Percentiles rank a stretch among this genome's conserved stretches.
These are phyloP conservation scores for Drosophila orosa DNA, from an alignment of 1,140 invertebrate species.

Conservation along the genomic window DNA sequence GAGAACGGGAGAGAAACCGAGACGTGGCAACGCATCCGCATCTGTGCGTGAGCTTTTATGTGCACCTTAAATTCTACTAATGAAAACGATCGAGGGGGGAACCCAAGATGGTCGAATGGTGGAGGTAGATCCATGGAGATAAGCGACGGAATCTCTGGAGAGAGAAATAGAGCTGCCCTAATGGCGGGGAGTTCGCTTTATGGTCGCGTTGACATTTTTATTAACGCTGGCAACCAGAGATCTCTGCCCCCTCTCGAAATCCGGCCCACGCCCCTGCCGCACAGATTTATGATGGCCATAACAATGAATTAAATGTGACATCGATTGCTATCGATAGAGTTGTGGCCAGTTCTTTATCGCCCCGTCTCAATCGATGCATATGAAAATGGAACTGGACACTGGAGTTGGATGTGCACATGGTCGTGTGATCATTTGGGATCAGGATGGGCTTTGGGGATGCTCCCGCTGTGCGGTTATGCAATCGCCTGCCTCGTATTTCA, in stretches of 20 bases:
- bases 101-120: not conserved
- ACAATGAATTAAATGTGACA: slow-evolving; percentile 83
- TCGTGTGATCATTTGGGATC: slow-evolving; percentile 14
- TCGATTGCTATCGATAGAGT: slow-evolving; percentile 79
- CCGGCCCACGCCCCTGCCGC: slow-evolving; percentile 23
- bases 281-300: slow-evolving; percentile 79
- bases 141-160: not conserved
- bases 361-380: slow-evolving; percentile 61
- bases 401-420: slow-evolving; percentile 12
- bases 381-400: slow-evolving; percentile 52
- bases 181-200: slow-evolving; percentile 66
- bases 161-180: slow-evolving; percentile 47
- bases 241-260: slow-evolving; percentile 4
- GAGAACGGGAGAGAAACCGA: slow-evolving; percentile 35
- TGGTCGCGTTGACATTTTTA: slow-evolving; percentile 81
- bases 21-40: slow-evolving; percentile 32
- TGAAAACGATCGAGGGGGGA: slow-evolving; percentile 42
- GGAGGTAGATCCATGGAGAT: slow-evolving; percentile 15
- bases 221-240: slow-evolving; percentile 54
- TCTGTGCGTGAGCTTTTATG: slow-evolving; percentile 64
- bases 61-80: slow-evolving; percentile 68
- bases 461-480: slow-evolving; percentile 74
- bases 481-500: slow-evolving; percentile 73
- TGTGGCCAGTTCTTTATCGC: slow-evolving; percentile 67
- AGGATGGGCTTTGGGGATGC: slow-evolving; percentile 9